Base-by-base conservation (phyloP, 2,888 invertebrate species). In the Melitaea athalia region DNA sequence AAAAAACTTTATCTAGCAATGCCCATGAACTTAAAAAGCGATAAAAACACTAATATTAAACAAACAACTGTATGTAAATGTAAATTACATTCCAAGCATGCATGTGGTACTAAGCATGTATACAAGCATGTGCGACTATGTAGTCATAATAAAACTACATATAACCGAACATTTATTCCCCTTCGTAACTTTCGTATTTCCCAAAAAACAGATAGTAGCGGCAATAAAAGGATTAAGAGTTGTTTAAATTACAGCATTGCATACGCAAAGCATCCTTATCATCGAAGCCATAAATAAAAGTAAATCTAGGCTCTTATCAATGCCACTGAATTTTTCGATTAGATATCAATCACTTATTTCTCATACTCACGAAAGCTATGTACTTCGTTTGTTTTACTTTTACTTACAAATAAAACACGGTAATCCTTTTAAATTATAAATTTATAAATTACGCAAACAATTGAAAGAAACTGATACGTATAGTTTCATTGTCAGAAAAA, bases 271-370 rank as follows among this genome's bases (percentile, higher is more conserved):
- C 69, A 70, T 60, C 60, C 70, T 76, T 79, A 83, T 84, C 84
- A 77, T 62, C 57, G 59, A 62, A 68, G 76, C 59, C 77, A 75
- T 81, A 81, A 81, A 85, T 83, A 80, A 78, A 77, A 78, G 77
- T 83, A 84, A 86, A 86, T 86, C 85, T 83, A 81, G 81, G 82
- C 78, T 64, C 75, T 82, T 85, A 86, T 83, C 83, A 76, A 59
- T 77, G 81, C 79, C 79, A 81, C 79, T 71, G 80, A 76, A 78
- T 79, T 77, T 71, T 71, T 72, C 73, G 75, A 75, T 74, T 75
- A 75, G 77, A 77, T 77, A 77, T 75, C 74, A 75, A 77, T 77
- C 74, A 74, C 53, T 57, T 69, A 71, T 72, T 75, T 74, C 73
- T 73, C 74, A 72, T 74, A 77, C 72, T 72, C 76, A 75, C 77